Evolutionary conservation across 2,888 invertebrate species (phyloP).

Genomic region (Chaitophorus viminalis): DNA sequence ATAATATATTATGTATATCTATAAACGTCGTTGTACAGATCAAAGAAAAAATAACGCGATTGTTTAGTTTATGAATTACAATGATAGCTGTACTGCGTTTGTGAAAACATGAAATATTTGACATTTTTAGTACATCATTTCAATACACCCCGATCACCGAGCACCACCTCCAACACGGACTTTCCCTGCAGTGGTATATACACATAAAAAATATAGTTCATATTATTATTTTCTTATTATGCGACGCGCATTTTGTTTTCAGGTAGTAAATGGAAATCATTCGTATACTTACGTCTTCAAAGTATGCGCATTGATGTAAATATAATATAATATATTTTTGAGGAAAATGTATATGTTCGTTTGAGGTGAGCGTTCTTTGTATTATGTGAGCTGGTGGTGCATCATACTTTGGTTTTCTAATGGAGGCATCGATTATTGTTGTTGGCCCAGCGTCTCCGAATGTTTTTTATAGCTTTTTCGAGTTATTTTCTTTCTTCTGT

Average conservation of each 20-base stretch:
- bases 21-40: slow-evolving; percentile 17
- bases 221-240: neutral
- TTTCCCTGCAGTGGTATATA: too few relatives aligned
- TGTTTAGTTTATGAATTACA: neutral
- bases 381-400: neutral
- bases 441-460: slow-evolving; percentile 21
- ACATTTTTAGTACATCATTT: neutral
- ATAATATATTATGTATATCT: neutral
- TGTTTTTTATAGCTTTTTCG: slow-evolving; percentile 31
- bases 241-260: neutral
- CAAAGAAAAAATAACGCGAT: neutral
- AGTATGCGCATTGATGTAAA: neutral
- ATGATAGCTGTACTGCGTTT: neutral
- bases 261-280: neutral
- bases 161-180: too few relatives aligned
- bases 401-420: slow-evolving; percentile 42
- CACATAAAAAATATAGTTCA: too few relatives aligned
- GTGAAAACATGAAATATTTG: neutral
- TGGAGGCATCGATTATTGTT: slow-evolving; percentile 43
- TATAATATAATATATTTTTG: too few relatives aligned
- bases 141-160: too few relatives aligned
- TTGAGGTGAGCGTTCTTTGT: neutral
- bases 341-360: neutral
- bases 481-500: neutral
- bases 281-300: neutral